Base-by-base conservation (phyloP, 2,888 invertebrate genomes). In the Athalia circularis region DNA sequence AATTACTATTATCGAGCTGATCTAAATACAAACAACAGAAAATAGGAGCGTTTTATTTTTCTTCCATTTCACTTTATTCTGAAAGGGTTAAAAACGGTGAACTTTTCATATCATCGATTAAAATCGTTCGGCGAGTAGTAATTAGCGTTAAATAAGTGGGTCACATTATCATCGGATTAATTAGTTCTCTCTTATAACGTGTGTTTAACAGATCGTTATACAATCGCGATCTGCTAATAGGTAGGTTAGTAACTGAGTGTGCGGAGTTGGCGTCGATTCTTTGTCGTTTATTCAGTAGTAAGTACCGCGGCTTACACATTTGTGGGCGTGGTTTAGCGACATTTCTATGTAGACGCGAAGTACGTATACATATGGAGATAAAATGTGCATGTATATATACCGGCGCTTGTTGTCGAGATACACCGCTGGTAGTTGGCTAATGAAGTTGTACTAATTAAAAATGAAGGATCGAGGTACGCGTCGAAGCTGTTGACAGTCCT, bases 371-470 rank as follows among this genome's bases (percentile, higher is more conserved):
- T 29, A 29, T 29, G 29, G 1, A 29, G 29, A 29, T 29, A 29
- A 29, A 29, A 29, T 29, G 29, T 29, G 29, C 6, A 13, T 59
- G 13, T 43, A 57, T 9, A 76, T 79, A 68, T 67, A 76, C 59
- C 57, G 77, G 62, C 79, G 81, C 81, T 81, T 79, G 82, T 83
- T 81, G 80, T 72, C 70, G 70, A 70, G 65, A 81, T 81, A 84
- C 68, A 65, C 80, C 29, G 29, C 29, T 29, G 29, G 29, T 29
- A 29, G 29, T 29, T 77, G 75, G 80, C 83, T 86, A 87, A 87
- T 85, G 86, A 87, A 87, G 87, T 82, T 80, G 81, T 83, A 83
- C 83, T 83, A 84, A 85, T 86, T 84, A 85, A 87, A 87, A 87
- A 84, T 81, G 62, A 79, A 80, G 77, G 65, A 65, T 76, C 79